These are phyloP conservation scores for Nemotelus nigrinus DNA, from an alignment of 2,888 invertebrate genomes.

Conservation along the genomic window DNA sequence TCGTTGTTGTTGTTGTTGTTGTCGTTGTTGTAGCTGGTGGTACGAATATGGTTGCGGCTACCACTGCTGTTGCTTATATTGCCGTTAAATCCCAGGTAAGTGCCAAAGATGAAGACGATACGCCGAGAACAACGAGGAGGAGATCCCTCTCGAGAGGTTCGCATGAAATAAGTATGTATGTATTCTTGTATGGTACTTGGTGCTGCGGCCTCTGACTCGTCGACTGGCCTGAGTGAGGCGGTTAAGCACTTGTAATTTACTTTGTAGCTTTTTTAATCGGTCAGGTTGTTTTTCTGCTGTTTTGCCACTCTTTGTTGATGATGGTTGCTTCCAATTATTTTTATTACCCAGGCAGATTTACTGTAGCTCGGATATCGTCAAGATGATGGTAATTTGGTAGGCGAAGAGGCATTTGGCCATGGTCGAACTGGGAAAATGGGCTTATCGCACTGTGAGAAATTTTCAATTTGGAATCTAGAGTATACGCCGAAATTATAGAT, in stretches of 20 bases:
- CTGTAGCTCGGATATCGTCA: neutral
- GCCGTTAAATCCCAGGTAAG: slow-evolving; percentile 24
- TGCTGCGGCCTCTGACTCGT: too few relatives aligned
- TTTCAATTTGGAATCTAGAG: too few relatives aligned
- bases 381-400: slow-evolving; percentile 1
- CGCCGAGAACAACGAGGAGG: neutral
- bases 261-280: slow-evolving; percentile 19
- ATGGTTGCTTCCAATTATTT: slow-evolving; percentile 26
- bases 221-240: neutral
- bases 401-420: too few relatives aligned
- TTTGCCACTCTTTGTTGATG: slow-evolving; percentile 1
- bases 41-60: neutral
- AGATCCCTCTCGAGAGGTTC: neutral
- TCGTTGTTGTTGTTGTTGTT: slow-evolving; percentile 14
- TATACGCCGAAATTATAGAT: too few relatives aligned
- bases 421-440: too few relatives aligned
- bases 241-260: slow-evolving; percentile 18
- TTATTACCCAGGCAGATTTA: neutral
- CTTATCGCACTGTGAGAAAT: too few relatives aligned
- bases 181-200: too few relatives aligned
- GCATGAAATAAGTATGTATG: too few relatives aligned
- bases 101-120: slow-evolving; percentile 24
- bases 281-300: neutral
- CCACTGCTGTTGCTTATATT: neutral
- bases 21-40: slow-evolving; percentile 1